Conservation (phyloP, 2,888 invertebrate species). For the Teleiodes luculella region DNA sequence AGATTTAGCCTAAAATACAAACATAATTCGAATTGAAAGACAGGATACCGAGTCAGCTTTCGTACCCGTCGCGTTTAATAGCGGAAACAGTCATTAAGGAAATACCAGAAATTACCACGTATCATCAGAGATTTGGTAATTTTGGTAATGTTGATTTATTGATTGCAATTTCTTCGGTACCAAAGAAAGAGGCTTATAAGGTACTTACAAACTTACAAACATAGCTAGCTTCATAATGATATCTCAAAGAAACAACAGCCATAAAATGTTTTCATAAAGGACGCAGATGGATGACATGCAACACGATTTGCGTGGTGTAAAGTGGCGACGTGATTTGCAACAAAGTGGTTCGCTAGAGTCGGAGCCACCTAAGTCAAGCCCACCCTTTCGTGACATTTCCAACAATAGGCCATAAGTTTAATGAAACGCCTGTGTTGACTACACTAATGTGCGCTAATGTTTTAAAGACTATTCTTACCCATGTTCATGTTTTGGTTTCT, state of each 20-base stretch:
- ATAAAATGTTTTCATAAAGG: background rate
- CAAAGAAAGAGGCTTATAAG: no score
- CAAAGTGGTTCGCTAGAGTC: background rate
- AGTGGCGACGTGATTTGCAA: slow-evolving; percentile 26
- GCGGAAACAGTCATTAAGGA: slow-evolving; percentile 18
- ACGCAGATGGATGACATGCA: background rate
- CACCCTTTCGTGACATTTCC: background rate
- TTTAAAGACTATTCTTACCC: no score
- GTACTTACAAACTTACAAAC: no score
- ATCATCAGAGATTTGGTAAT: background rate
- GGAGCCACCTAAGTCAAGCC: background rate
- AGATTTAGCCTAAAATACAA: slow-evolving; percentile 16
- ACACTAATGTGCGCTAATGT: no score
- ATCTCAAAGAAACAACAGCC: background rate
- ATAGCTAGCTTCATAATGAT: no score
- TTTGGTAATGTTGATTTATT: no score
- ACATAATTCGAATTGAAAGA: slow-evolving; percentile 26
- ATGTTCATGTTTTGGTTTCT: no score
- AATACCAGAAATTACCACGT: slow-evolving; percentile 8
- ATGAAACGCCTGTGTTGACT: background rate
- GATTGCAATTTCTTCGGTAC: no score
- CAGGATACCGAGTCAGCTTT: slow-evolving; percentile 20
- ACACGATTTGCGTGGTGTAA: background rate
- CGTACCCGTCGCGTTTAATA: background rate
- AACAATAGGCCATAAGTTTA: background rate